Conservation (phyloP, 1,140 invertebrate genomes). For the Drosophila lacertosa region DNA sequence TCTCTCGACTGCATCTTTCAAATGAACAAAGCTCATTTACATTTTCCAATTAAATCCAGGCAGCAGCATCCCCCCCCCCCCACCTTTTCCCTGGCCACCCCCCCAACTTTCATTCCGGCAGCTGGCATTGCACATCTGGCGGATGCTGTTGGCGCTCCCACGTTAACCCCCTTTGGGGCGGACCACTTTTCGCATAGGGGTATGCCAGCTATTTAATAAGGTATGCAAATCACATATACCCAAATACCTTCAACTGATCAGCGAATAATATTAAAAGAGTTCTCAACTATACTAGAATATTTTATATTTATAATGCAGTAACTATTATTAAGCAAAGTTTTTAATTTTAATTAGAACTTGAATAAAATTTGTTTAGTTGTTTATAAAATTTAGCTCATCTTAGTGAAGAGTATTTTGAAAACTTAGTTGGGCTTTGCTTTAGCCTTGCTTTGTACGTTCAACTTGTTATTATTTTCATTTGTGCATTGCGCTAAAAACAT, state of each 20-base stretch:
- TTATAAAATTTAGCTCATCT: too few relatives aligned
- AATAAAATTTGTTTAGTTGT: too few relatives aligned
- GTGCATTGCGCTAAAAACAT: conserved; percentile 53
- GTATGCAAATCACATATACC: conserved; percentile 14
- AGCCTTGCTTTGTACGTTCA: conserved; percentile 3
- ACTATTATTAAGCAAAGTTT: too few relatives aligned
- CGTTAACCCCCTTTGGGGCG: conserved; percentile 12
- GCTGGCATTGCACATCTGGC: conserved; percentile 67
- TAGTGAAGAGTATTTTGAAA: not conserved
- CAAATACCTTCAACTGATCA: conserved; percentile 4
- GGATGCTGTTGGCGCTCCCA: conserved; percentile 47
- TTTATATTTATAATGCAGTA: too few relatives aligned
- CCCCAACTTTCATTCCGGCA: conserved; percentile 16
- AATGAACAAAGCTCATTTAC: conserved; percentile 82
- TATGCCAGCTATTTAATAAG: conserved; percentile 38
- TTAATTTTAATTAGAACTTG: too few relatives aligned
- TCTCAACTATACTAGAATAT: too few relatives aligned
- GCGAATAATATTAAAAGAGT: not conserved
- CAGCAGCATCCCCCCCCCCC: conserved; percentile 21
- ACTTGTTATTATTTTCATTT: conserved; percentile 28
- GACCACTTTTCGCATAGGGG: conserved; percentile 4
- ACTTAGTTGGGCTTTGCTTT: not conserved
- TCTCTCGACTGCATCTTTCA: conserved; percentile 74
- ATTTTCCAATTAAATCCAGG: conserved; percentile 81
- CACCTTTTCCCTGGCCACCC: not conserved